Evolutionary conservation across 2,888 invertebrate species (phyloP).

Genomic region (Carcina quercana): DNA sequence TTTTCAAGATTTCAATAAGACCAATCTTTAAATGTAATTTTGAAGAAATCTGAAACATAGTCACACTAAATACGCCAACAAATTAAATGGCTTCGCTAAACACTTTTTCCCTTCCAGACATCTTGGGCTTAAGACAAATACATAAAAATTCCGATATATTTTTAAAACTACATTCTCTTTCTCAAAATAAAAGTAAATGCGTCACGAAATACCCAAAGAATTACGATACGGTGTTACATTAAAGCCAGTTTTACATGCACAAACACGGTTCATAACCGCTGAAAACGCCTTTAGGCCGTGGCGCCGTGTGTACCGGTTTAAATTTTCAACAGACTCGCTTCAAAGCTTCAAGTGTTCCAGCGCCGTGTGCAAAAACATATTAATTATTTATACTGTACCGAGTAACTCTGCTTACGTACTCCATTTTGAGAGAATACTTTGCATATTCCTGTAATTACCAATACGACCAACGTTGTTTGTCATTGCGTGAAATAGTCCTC

Average conservation of each 20-base stretch:
- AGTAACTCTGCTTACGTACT: conserved; percentile 1
- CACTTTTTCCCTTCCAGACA: background rate
- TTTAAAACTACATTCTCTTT: background rate
- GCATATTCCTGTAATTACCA: conserved; percentile 7
- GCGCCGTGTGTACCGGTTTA: conserved; percentile 36
- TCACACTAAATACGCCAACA: background rate
- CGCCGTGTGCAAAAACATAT: conserved; percentile 54
- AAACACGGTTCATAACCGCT: conserved; percentile 34
- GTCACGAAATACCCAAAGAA: background rate
- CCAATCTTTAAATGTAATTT: too few relatives aligned
- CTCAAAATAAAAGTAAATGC: background rate
- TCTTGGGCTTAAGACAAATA: too few relatives aligned
- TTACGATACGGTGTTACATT: conserved; percentile 7
- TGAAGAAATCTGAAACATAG: background rate
- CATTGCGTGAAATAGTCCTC: background rate
- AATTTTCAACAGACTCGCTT: conserved; percentile 44
- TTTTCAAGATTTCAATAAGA: too few relatives aligned
- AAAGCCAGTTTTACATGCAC: conserved; percentile 11
- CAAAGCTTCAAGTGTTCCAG: conserved; percentile 30
- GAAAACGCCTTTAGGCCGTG: conserved; percentile 30
- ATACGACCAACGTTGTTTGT: background rate
- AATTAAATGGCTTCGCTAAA: background rate
- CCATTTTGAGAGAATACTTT: conserved; percentile 3
- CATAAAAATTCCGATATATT: too few relatives aligned
- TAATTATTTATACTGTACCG: conserved; percentile 47